These are phyloP conservation scores for Diploptera punctata DNA, from an alignment of 2,888 invertebrate species.

Conservation along the genomic window DNA sequence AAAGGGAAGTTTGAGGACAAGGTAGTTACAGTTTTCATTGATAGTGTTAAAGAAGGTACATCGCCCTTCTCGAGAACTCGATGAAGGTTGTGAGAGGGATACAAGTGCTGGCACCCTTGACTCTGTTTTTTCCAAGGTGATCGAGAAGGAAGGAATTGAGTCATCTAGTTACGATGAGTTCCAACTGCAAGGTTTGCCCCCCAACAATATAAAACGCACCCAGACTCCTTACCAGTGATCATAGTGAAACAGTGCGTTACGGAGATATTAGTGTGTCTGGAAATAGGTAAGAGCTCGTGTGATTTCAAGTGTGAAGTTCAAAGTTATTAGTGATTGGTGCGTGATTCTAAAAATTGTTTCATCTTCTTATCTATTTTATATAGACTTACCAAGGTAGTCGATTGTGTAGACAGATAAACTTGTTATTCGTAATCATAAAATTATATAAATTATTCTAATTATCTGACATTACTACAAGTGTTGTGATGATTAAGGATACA, in stretches of 20 bases:
- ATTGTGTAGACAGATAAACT: too few relatives aligned
- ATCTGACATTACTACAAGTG: too few relatives aligned
- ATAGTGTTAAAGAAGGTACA: too few relatives aligned
- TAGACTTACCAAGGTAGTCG: too few relatives aligned
- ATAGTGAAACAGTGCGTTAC: background rate
- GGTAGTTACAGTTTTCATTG: background rate
- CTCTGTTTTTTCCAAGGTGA: constrained; percentile 40
- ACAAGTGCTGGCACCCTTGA: constrained; percentile 32
- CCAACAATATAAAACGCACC: background rate
- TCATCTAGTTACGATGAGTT: constrained; percentile 12
- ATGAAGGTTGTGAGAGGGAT: background rate
- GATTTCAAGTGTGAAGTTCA: background rate
- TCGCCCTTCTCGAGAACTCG: background rate
- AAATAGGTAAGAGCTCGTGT: background rate
- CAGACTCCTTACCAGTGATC: background rate
- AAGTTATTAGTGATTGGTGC: too few relatives aligned
- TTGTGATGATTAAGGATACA: too few relatives aligned
- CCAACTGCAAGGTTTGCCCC: background rate
- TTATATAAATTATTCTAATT: too few relatives aligned
- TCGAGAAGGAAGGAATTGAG: constrained; percentile 12
- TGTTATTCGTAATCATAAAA: too few relatives aligned
- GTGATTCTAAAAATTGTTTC: too few relatives aligned
- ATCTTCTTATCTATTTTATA: too few relatives aligned
- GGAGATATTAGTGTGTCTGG: too few relatives aligned
- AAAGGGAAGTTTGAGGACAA: too few relatives aligned